Conservation (phyloP, 1,140 invertebrate genomes). For the Megalonaias nervosa region DNA sequence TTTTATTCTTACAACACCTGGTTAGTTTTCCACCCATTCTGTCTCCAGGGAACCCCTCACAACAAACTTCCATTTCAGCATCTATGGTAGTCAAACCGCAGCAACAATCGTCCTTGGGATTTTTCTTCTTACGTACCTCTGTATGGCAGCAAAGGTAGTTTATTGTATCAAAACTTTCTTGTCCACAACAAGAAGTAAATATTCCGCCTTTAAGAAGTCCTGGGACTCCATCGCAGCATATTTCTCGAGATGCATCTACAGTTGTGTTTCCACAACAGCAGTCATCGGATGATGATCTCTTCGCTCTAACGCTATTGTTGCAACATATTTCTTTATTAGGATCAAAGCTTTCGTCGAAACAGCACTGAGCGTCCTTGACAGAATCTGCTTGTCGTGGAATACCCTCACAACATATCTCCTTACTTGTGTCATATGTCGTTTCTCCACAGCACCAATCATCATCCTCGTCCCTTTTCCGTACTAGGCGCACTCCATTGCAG, state of each 20-base stretch:
- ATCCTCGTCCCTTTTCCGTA: slow-evolving; percentile 7
- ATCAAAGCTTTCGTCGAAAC: slow-evolving; percentile 8
- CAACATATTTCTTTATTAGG: slow-evolving; percentile 7
- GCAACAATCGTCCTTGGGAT: slow-evolving; percentile 12
- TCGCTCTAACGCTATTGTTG: background rate
- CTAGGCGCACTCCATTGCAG: background rate
- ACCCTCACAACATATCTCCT: slow-evolving; percentile 18
- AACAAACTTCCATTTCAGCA: slow-evolving; percentile 16
- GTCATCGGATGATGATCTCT: slow-evolving; percentile 1
- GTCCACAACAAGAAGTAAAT: slow-evolving; percentile 9
- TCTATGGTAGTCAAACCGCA: slow-evolving; percentile 11
- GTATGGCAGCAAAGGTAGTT: slow-evolving; percentile 18
- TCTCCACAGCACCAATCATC: slow-evolving; percentile 22
- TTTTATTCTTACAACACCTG: slow-evolving; percentile 12
- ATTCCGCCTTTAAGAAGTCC: slow-evolving; percentile 1
- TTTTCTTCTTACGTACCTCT: slow-evolving; percentile 11
- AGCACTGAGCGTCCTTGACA: slow-evolving; percentile 2
- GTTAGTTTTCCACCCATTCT: background rate
- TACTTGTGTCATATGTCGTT: slow-evolving; percentile 2
- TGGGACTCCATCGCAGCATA: slow-evolving; percentile 13
- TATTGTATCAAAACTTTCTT: slow-evolving; percentile 3
- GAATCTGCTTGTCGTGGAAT: slow-evolving; percentile 9
- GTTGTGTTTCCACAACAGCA: slow-evolving; percentile 20
- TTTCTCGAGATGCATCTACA: background rate
- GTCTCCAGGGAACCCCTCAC: background rate